A percentile compares a stretch with the other conserved stretches of the same genome.
phyloP scores from a whole-genome alignment of 2,797 vertebrate genomes.

The Tenualosa thibaudeaui region DNA sequence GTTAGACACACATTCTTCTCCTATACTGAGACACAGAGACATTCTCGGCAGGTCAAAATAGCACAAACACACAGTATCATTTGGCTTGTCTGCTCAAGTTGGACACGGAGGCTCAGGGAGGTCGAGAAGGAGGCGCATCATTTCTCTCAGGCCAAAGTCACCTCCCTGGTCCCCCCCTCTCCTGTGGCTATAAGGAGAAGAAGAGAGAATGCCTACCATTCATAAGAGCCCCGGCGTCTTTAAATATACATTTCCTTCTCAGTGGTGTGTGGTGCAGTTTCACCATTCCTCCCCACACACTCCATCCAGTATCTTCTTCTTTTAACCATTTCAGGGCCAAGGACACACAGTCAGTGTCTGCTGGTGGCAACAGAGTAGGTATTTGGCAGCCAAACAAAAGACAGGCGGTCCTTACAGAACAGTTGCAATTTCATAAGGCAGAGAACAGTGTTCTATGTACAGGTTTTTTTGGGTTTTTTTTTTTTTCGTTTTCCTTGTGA shows the following conservation, averaged over 20 bases:
- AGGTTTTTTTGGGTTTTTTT: neutral
- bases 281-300: neutral
- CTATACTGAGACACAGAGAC: neutral
- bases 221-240: constrained; percentile 52
- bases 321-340: constrained; percentile 19
- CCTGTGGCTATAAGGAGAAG: constrained; percentile 58
- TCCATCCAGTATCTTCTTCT: neutral
- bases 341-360: neutral
- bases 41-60: neutral
- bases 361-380: neutral
- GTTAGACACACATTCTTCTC: neutral
- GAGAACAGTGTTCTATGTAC: neutral
- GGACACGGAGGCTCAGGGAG: neutral
- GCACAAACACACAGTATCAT: neutral
- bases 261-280: neutral
- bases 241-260: constrained; percentile 18
- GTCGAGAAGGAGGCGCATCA: neutral
- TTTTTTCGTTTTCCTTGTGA: neutral
- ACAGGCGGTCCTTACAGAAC: neutral
- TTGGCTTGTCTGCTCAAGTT: neutral
- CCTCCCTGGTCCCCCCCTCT: constrained; percentile 43
- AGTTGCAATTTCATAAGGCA: neutral
- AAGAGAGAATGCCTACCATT: constrained; percentile 61
- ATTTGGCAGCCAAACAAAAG: neutral
- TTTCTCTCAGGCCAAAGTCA: neutral